Percentiles rank a stretch among this genome's conserved stretches.
Evolutionary conservation across 2,113 vertebrate species (phyloP).

Genomic region (Hypanus sabinus): DNA sequence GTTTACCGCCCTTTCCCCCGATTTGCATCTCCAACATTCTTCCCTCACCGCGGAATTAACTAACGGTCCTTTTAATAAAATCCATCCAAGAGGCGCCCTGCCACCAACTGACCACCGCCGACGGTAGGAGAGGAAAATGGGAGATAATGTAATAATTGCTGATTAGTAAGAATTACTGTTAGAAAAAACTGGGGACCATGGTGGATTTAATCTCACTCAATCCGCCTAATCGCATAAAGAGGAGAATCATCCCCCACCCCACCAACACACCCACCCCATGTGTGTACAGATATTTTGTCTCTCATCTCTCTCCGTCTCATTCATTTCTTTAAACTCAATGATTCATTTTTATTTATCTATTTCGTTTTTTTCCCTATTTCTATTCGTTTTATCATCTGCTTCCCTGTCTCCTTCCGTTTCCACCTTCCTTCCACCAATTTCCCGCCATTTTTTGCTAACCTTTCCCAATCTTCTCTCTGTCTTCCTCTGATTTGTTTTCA

Average conservation of each 20-base stretch:
- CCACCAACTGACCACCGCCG: slow-evolving; percentile 75
- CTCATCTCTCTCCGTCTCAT: background rate
- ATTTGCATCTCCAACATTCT: no score
- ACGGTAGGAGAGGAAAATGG: slow-evolving; percentile 60
- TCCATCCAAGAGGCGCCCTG: slow-evolving; percentile 49
- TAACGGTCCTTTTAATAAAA: background rate
- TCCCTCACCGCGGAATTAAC: background rate
- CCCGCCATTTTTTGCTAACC: background rate
- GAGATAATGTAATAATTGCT: slow-evolving; percentile 86
- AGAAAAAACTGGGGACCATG: slow-evolving; percentile 65
- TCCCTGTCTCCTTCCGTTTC: slow-evolving; percentile 36
- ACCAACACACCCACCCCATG: background rate
- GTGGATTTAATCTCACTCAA: slow-evolving; percentile 68
- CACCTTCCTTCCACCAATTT: background rate
- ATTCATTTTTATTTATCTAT: background rate
- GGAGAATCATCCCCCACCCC: slow-evolving; percentile 46
- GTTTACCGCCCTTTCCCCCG: background rate
- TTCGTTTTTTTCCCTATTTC: background rate
- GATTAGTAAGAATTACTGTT: slow-evolving; percentile 79
- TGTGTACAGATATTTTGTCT: slow-evolving; percentile 17
- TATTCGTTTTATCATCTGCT: slow-evolving; percentile 44
- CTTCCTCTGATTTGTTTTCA: background rate
- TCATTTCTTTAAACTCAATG: background rate
- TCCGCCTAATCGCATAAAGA: slow-evolving; percentile 61
- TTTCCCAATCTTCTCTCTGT: background rate